These are phyloP conservation scores for Dreissena polymorpha DNA, from an alignment of 1,140 invertebrate genomes.

Conservation along the genomic window DNA sequence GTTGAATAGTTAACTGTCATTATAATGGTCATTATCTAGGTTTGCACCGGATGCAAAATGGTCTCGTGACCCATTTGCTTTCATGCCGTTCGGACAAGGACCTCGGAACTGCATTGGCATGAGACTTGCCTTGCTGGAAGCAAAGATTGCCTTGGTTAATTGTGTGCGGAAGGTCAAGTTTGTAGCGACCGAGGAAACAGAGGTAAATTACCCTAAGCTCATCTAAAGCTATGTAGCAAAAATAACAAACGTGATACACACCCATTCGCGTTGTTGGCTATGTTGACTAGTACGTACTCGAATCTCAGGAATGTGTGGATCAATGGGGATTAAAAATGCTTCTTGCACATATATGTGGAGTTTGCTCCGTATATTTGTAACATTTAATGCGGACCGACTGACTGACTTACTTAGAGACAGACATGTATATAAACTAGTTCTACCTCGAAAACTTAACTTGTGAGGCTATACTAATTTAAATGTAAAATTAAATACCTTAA, in stretches of 20 bases:
- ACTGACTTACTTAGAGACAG: background rate
- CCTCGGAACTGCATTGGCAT: slow-evolving; percentile 74
- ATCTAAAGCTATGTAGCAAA: no score
- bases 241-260: background rate
- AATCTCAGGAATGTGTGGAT: no score
- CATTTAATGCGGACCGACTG: background rate
- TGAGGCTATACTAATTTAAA: no score
- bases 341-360: background rate
- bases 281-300: no score
- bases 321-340: background rate
- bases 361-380: background rate
- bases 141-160: slow-evolving; percentile 68
- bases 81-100: slow-evolving; percentile 69
- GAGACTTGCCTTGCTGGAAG: slow-evolving; percentile 70
- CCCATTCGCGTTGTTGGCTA: no score
- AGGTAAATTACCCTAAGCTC: slow-evolving; percentile 7
- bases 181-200: slow-evolving; percentile 41
- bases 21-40: slow-evolving; percentile 12
- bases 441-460: no score
- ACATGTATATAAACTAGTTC: no score
- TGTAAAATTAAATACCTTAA: no score
- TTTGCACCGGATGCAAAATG: slow-evolving; percentile 17
- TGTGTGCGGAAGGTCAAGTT: slow-evolving; percentile 66
- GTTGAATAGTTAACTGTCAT: no score
- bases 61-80: slow-evolving; percentile 31